Evolutionary conservation across 1,140 invertebrate genomes (phyloP).

Genomic region (Eupristina koningsbergeri): DNA sequence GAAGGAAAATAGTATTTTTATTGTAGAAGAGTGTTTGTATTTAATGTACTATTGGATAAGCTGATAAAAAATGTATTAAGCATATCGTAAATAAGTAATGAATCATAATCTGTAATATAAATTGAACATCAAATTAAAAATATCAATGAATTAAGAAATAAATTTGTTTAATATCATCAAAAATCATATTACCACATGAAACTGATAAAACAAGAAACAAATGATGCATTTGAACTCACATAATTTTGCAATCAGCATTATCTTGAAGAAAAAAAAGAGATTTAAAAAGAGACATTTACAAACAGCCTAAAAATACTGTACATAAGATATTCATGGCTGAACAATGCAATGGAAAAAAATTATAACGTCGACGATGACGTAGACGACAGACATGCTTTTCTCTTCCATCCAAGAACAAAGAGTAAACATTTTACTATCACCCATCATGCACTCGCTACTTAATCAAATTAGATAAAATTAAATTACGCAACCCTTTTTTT

Average conservation of each 20-base stretch:
- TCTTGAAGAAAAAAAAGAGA: constrained; percentile 62
- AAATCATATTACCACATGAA: background rate
- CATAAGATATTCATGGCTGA: background rate
- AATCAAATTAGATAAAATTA: constrained; percentile 64
- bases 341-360: background rate
- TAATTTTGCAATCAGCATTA: constrained; percentile 62
- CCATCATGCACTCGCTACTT: constrained; percentile 28
- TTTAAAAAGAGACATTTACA: constrained; percentile 62
- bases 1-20: no score
- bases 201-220: background rate
- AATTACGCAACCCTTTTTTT: constrained; percentile 54
- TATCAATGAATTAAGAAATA: background rate
- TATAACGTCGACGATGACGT: background rate
- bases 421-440: constrained; percentile 41
- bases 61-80: background rate
- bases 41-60: background rate
- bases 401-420: constrained; percentile 18
- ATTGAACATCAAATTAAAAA: background rate
- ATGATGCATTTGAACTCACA: constrained; percentile 55
- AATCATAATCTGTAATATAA: no score
- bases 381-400: background rate
- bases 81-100: no score
- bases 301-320: background rate
- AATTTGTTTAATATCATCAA: constrained; percentile 4
- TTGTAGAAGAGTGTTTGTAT: background rate